Evolutionary conservation across 2,113 vertebrate species (phyloP), one percentile per base, ranked within the genome.

Genomic region (Syngnathus typhle): DNA sequence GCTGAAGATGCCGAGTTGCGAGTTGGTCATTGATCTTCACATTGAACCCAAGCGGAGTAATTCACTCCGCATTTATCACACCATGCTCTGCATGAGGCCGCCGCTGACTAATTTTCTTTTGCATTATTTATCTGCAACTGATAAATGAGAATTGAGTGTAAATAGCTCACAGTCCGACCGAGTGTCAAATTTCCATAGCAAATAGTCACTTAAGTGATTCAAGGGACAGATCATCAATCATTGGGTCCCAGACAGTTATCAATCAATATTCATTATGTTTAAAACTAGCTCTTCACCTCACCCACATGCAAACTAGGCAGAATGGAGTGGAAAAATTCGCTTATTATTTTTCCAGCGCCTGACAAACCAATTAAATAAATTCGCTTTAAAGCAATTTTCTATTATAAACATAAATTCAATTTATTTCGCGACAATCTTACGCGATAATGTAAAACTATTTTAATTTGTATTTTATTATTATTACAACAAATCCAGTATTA

Each of bases 171-270:
- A 12, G 11, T 9, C 44, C 15, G 36, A 15, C 0, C 6, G 11
- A 1, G 4, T n/a, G 46, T 38, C 4, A 32, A 36, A 8, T 43
- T 46, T 68, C 37, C 46, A 51, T 43, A 8, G 39, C 60, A 52
- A 61, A 59, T 18, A 32, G 2, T 39, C 64, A 66, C 43, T 43
- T 61, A 32, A 7, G 27, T 19, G 37, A 54, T 43, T 43, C 36
- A 52, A 59, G 56, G 55, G 60, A 38, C 47, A 41, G 16, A 65
- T 59, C 46, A 69, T 41, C 4, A 64, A 75, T 79, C 71, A 72
- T 68, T 65, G 62, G 63, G 37, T 58, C 16, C 21, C 37, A 54
- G 64, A 68, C 47, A 60, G 41, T 1, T 21, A 12, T 64, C 13
- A 36, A 41, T 78, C 64, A 65, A 54, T 75, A 70, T 65, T 56